A percentile compares a stretch with the other conserved stretches of the same genome.
Conservation (phyloP, 35 echinoderm and acorn worm genomes). For the Patiria miniata region DNA sequence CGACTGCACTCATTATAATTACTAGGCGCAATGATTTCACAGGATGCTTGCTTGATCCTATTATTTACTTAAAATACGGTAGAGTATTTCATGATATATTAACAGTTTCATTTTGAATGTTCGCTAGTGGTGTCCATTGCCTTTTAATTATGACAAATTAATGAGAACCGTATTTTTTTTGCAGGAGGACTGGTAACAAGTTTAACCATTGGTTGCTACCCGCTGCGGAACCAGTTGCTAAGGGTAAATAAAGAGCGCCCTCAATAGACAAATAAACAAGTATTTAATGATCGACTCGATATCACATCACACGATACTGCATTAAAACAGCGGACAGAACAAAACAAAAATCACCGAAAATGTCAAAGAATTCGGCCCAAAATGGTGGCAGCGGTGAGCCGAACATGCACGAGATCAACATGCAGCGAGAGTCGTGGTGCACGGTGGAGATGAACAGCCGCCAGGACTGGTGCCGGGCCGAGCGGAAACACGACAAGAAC, state of each 20-base stretch:
- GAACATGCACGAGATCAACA: conserved; percentile 84
- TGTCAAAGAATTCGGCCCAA: neutral
- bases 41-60: no score
- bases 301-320: neutral
- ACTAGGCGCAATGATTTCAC: no score
- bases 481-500: conserved; percentile 82
- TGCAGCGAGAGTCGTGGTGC: conserved; percentile 95
- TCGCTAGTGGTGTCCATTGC: no score
- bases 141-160: no score
- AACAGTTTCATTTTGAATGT: no score
- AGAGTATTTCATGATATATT: no score
- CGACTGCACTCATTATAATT: no score
- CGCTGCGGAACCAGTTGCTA: neutral
- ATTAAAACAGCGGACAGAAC: neutral
- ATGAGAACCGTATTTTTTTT: no score
- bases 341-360: neutral
- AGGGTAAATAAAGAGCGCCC: conserved; percentile 11
- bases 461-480: conserved; percentile 84
- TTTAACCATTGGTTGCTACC: no score
- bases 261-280: neutral
- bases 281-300: neutral
- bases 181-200: no score
- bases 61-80: no score
- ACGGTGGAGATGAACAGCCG: conserved; percentile 80
- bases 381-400: conserved; percentile 38